phyloP scores from a whole-genome alignment of 2,113 vertebrate species.

The Sander vitreus region DNA sequence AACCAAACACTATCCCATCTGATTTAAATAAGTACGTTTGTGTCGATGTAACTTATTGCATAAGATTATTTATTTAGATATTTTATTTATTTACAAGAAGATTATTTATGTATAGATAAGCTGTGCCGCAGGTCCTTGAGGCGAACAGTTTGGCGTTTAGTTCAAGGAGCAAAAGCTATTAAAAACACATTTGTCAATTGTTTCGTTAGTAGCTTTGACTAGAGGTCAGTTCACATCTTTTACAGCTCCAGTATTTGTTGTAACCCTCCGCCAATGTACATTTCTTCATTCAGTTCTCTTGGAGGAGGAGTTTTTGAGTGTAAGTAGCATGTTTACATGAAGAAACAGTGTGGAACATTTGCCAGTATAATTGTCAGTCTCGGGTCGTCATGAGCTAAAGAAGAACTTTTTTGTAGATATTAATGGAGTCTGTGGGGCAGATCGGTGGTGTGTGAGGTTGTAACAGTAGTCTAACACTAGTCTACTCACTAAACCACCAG shows the following conservation, averaged over 20 bases:
- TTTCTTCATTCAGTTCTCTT: slow-evolving; percentile 50
- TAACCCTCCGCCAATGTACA: slow-evolving; percentile 29
- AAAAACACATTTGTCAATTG: neutral
- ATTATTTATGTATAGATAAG: slow-evolving; percentile 53
- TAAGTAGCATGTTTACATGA: slow-evolving; percentile 81
- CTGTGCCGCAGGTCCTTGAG: slow-evolving; percentile 40
- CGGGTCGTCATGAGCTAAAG: slow-evolving; percentile 3
- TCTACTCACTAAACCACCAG: slow-evolving; percentile 13
- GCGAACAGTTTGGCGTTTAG: slow-evolving; percentile 18
- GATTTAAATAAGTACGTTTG: neutral
- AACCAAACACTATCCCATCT: slow-evolving; percentile 17
- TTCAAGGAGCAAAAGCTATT: slow-evolving; percentile 30
- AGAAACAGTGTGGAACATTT: slow-evolving; percentile 61
- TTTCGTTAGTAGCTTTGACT: slow-evolving; percentile 7
- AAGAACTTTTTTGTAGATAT: neutral
- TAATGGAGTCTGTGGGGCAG: neutral
- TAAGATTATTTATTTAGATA: slow-evolving; percentile 58
- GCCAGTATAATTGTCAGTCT: slow-evolving; percentile 49
- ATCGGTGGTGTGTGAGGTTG: slow-evolving; percentile 24
- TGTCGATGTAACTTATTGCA: slow-evolving; percentile 32
- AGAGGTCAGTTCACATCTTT: slow-evolving; percentile 18
- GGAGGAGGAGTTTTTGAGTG: slow-evolving; percentile 51
- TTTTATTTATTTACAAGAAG: slow-evolving; percentile 69
- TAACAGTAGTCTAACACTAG: neutral
- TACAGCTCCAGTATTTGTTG: slow-evolving; percentile 61